Percentiles rank a stretch among this genome's conserved stretches.
Evolutionary conservation across 2,888 invertebrate genomes (phyloP).

Genomic region (Tetrapedia diversipes): DNA sequence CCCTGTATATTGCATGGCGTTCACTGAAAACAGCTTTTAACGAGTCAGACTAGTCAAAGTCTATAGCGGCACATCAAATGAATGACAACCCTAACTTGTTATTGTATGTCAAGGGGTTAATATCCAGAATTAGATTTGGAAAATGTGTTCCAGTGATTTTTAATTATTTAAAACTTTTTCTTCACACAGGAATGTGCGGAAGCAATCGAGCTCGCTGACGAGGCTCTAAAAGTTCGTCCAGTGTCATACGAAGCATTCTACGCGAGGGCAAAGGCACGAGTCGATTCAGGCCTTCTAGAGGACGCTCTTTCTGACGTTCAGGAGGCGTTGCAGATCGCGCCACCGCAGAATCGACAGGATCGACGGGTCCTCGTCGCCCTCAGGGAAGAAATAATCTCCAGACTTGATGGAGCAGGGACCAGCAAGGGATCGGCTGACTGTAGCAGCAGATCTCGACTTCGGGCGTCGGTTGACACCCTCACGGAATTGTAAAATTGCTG

Average conservation of each 20-base stretch:
- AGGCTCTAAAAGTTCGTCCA: slow-evolving; percentile 92
- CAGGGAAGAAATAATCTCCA: slow-evolving; percentile 88
- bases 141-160: too few species aligned
- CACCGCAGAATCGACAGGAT: slow-evolving; percentile 89
- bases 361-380: slow-evolving; percentile 89
- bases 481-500: slow-evolving; percentile 75
- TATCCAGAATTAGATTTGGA: too few species aligned
- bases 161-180: background rate
- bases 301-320: slow-evolving; percentile 91
- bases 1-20: too few species aligned
- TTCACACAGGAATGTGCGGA: slow-evolving; percentile 89
- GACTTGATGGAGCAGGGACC: slow-evolving; percentile 77
- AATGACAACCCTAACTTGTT: too few species aligned
- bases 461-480: slow-evolving; percentile 80
- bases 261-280: slow-evolving; percentile 93
- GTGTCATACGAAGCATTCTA: slow-evolving; percentile 97
- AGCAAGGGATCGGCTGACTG: slow-evolving; percentile 67
- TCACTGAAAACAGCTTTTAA: too few species aligned
- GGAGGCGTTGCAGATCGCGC: slow-evolving; percentile 89
- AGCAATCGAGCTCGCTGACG: slow-evolving; percentile 94
- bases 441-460: slow-evolving; percentile 72
- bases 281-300: slow-evolving; percentile 90
- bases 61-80: too few species aligned
- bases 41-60: too few species aligned
- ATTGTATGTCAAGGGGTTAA: too few species aligned